Evolutionary conservation across 2,888 invertebrate genomes (phyloP), one percentile per base, ranked within the genome.

Genomic region (Ormia ochracea): DNA sequence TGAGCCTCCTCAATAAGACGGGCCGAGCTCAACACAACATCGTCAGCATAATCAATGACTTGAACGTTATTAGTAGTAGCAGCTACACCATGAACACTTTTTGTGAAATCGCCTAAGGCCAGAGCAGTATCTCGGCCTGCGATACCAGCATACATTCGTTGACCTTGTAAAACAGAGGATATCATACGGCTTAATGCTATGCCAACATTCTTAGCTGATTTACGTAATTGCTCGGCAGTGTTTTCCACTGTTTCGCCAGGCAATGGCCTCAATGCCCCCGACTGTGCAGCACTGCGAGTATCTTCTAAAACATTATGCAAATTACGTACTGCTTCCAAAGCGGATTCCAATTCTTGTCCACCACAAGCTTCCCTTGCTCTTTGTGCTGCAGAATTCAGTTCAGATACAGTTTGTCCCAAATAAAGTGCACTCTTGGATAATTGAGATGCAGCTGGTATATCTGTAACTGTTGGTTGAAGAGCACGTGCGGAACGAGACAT

Each of bases 111-210:
- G 33, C 93, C 91, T 63, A 98, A 90, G 4, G 94, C 93, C 82
- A 93, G 91, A 0, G 96, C 96, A 0, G 96, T 95, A 84, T 96
- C 96, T 26, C 94, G 91, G 0, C 96, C 95, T 1, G 96, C 96
- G 81, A 94, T 93, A 3, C 94, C 95, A 0, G 95, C 95, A 84
- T 95, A 96, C 83, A 92, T 93, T 76, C 94, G 93, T 88, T 96
- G 96, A 4, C 94, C 94, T 88, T 94, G 95, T 10, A 95, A 92
- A 17, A 96, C 95, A 0, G 96, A 96, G 14, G 96, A 96, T 65
- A 97, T 91, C 72, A 98, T 90, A 86, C 96, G 96, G 4, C 97
- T 96, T 85, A 97, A 93, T 41, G 94, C 93, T 58, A 96, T 94
- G 63, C 95, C 96, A 0, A 97, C 95, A 50, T 93, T 92, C 88